A percentile compares a stretch with the other conserved stretches of the same genome.
phyloP scores from a whole-genome alignment of 2,888 invertebrate genomes.

The Lycaena phlaeas region DNA sequence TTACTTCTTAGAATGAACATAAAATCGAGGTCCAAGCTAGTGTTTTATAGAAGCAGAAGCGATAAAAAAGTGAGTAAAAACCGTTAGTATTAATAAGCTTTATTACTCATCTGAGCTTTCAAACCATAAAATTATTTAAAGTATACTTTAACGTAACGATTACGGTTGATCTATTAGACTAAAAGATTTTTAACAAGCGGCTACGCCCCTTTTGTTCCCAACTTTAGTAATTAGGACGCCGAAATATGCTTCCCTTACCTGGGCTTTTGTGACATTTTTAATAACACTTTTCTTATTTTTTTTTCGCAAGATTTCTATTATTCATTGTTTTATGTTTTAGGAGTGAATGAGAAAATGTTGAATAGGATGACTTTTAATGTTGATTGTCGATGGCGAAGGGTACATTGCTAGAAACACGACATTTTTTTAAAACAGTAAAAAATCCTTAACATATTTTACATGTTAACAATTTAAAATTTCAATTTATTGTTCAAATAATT shows the following conservation, averaged over 20 bases:
- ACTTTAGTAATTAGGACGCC: conserved; percentile 23
- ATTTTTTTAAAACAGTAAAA: too few relatives aligned
- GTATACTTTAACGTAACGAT: conserved; percentile 6
- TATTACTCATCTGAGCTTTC: neutral
- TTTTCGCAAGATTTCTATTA: conserved; percentile 14
- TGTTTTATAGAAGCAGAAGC: neutral
- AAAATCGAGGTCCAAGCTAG: too few relatives aligned
- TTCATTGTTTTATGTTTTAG: conserved; percentile 18
- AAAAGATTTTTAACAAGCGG: conserved; percentile 18
- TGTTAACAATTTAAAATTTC: too few relatives aligned
- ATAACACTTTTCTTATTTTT: conserved; percentile 19
- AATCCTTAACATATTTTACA: too few relatives aligned
- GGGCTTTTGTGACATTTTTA: conserved; percentile 21
- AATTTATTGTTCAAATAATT: neutral
- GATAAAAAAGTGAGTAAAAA: neutral
- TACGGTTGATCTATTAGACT: conserved; percentile 20
- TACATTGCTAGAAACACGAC: too few relatives aligned
- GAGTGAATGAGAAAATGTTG: neutral
- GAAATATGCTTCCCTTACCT: conserved; percentile 20
- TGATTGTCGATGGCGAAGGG: too few relatives aligned
- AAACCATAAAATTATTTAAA: neutral
- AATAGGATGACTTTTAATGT: too few relatives aligned
- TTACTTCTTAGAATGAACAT: too few relatives aligned
- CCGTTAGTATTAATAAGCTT: neutral
- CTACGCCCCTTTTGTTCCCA: conserved; percentile 20